Evolutionary conservation across 53 echinoderm and acorn worm genomes (phyloP).

Genomic region (Actinopyga echinites): DNA sequence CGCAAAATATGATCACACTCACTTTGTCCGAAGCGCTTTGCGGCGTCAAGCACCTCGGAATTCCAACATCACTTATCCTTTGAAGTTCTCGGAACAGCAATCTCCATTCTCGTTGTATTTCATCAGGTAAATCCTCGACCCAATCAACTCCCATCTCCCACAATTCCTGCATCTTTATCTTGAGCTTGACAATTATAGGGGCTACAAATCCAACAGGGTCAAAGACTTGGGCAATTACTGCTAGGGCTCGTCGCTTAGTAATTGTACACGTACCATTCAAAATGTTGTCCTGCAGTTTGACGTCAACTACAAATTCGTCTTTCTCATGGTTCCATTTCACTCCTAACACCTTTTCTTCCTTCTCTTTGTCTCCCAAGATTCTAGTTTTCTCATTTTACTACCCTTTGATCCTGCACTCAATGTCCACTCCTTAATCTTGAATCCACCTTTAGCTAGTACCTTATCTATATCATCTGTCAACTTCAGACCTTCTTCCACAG

Average conservation of each 20-base stretch:
- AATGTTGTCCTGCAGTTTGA: neutral
- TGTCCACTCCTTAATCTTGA: constrained; percentile 44
- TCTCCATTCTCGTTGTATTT: constrained; percentile 41
- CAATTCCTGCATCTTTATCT: constrained; percentile 48
- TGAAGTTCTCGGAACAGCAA: constrained; percentile 35
- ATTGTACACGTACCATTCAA: constrained; percentile 4
- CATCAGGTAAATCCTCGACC: constrained; percentile 42
- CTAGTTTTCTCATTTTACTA: too few relatives aligned
- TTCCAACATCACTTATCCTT: constrained; percentile 2
- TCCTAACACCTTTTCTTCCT: constrained; percentile 35
- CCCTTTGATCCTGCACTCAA: neutral
- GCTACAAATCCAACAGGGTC: constrained; percentile 64
- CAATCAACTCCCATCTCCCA: constrained; percentile 52
- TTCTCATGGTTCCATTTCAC: constrained; percentile 21
- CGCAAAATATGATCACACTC: neutral
- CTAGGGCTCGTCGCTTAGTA: constrained; percentile 28
- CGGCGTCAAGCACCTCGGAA: constrained; percentile 53
- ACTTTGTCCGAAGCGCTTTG: neutral
- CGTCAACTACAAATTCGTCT: constrained; percentile 24
- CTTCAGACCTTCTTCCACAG: constrained; percentile 3
- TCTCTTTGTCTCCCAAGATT: neutral
- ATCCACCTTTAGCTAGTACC: constrained; percentile 29
- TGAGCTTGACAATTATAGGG: constrained; percentile 40
- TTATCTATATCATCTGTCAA: constrained; percentile 3
- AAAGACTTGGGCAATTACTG: constrained; percentile 42